Evolutionary conservation across 2,888 invertebrate species (phyloP), one percentile per base, ranked within the genome.

Genomic region (Ormyrus nitidulus): DNA sequence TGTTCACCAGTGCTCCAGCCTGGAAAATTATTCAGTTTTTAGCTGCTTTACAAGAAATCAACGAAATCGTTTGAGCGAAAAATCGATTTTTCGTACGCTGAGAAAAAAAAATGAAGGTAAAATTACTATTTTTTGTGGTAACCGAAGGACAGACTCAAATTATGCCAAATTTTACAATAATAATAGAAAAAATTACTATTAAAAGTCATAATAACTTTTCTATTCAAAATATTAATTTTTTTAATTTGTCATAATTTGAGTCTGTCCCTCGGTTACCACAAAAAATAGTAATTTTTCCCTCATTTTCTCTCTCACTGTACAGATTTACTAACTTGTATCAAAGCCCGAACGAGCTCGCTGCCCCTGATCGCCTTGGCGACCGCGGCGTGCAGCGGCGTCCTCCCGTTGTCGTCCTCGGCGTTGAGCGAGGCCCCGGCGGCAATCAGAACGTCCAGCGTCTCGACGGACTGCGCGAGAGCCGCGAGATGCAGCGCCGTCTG

Each of bases 401-500:
- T 92, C 0, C 95, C 95, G 84, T 96, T 95, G 5, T 92, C 91
- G 84, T 97, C 96, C 62, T 92, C 92, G 0, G 93, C 93, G 85
- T 94, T 93, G 0, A 94, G 94, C 85, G 93, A 92, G 0, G 94
- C 95, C 0, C 93, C 93, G 81, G 93, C 92, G 49, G 92, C 92
- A 19, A 97, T 92, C 6, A 97, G 91, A 5, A 94, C 85, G 82
- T 96, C 95, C 4, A 96, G 92, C 0, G 95, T 95, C 91, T 96
- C 96, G 0, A 94, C 92, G 46, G 96, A 95, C 90, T 96, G 96
- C 0, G 96, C 94, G 78, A 96, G 90, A 7, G 96, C 94, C 5
- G 97, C 97, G 81, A 97, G 91, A 89, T 98, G 98, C 77, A 98
- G 91, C 0, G 97, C 95, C 0, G 96, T 96, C 91, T 97, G 96